Conservation (phyloP, 2,888 invertebrate genomes). For the Amiota mariae region DNA sequence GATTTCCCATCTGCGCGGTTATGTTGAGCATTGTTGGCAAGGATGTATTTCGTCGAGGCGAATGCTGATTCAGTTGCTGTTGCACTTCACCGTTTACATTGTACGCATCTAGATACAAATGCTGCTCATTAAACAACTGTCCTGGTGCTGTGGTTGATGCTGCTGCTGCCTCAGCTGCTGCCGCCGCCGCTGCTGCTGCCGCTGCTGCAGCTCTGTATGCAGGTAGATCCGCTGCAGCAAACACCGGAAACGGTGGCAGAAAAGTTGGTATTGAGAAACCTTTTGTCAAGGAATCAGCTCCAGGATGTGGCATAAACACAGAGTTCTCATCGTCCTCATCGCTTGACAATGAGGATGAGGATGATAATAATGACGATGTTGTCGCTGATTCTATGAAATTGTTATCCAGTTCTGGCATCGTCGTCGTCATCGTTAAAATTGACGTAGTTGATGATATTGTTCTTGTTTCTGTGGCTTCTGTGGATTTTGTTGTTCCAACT, state of each 20-base stretch:
- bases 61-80: slow-evolving; percentile 43
- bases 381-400: slow-evolving; percentile 56
- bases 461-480: slow-evolving; percentile 29
- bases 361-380: slow-evolving; percentile 13
- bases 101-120: slow-evolving; percentile 65
- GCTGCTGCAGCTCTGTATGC: slow-evolving; percentile 59
- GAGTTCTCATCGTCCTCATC: slow-evolving; percentile 24
- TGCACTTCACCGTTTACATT: slow-evolving; percentile 39
- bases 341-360: not conserved
- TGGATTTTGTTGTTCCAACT: slow-evolving; percentile 25
- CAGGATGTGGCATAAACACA: slow-evolving; percentile 49
- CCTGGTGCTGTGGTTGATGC: slow-evolving; percentile 47
- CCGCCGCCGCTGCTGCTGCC: slow-evolving; percentile 51
- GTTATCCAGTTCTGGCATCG: slow-evolving; percentile 55
- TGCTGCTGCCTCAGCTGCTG: slow-evolving; percentile 48
- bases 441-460: slow-evolving; percentile 1
- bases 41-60: slow-evolving; percentile 58
- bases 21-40: slow-evolving; percentile 80
- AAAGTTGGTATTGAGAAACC: slow-evolving; percentile 70
- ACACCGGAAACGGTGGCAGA: slow-evolving; percentile 68
- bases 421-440: slow-evolving; percentile 13
- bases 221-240: slow-evolving; percentile 67
- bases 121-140: slow-evolving; percentile 63
- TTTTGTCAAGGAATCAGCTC: slow-evolving; percentile 66
- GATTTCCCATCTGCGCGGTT: slow-evolving; percentile 91